A percentile compares a stretch with the other conserved stretches of the same genome.
Conservation (phyloP, 2,888 invertebrate genomes). For the Pseudeuparius sepicola region DNA sequence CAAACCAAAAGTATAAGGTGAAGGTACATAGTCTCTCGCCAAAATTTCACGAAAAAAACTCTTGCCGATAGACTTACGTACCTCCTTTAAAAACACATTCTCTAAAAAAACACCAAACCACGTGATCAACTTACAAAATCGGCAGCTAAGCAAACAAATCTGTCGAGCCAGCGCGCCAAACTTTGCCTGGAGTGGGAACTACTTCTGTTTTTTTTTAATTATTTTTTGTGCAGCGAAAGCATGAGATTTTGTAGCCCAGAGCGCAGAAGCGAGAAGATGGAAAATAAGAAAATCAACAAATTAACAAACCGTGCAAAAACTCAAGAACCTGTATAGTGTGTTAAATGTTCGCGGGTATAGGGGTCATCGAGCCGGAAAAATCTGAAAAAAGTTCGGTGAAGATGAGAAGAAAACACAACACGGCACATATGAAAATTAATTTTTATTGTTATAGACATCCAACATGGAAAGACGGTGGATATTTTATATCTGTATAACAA, state of each 20-base stretch:
- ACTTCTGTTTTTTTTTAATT: constrained; percentile 28
- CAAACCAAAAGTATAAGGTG: too few species aligned
- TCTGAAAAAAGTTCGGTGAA: constrained; percentile 35
- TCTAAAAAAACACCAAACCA: too few species aligned
- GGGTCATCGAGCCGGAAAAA: constrained; percentile 40
- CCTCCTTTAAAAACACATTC: too few species aligned
- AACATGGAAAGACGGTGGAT: too few species aligned
- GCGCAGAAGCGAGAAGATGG: constrained; percentile 27
- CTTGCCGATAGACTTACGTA: too few species aligned
- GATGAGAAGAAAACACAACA: constrained; percentile 28
- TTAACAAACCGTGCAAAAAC: constrained; percentile 32
- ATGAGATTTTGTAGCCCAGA: not conserved
- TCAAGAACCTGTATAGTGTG: constrained; percentile 31
- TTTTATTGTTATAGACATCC: too few species aligned
- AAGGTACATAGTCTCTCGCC: too few species aligned
- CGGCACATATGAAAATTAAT: too few species aligned
- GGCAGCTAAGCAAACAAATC: constrained; percentile 41
- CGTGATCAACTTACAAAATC: too few species aligned
- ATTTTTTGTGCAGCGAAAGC: constrained; percentile 30
- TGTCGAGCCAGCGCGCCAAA: constrained; percentile 38
- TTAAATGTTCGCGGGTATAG: constrained; percentile 36
- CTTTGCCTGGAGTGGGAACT: constrained; percentile 37
- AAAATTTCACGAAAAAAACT: too few species aligned
- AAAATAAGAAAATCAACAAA: constrained; percentile 25
- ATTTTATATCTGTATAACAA: too few species aligned